A percentile compares a stretch with the other conserved stretches of the same genome.
phyloP scores from a whole-genome alignment of 2,113 vertebrate genomes.

The Vimba vimba region DNA sequence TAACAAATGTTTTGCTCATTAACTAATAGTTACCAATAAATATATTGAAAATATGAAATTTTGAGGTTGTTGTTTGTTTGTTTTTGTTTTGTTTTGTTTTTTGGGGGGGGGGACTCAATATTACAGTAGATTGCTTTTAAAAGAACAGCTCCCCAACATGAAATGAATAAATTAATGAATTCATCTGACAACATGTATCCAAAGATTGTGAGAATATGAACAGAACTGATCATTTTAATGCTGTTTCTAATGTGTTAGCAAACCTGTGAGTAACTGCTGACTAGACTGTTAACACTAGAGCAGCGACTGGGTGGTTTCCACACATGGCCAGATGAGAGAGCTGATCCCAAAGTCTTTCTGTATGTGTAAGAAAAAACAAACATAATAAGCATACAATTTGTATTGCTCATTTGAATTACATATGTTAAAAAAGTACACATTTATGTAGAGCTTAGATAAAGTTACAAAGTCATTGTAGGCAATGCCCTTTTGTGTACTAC shows the following conservation, averaged over 20 bases:
- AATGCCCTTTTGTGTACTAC: not conserved
- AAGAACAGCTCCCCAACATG: not conserved
- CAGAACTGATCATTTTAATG: not conserved
- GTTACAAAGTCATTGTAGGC: not conserved
- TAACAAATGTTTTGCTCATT: too few relatives aligned
- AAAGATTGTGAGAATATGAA: not conserved
- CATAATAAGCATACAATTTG: not conserved
- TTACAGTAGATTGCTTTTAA: not conserved
- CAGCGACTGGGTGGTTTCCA: conserved; percentile 93
- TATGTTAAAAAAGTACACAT: too few relatives aligned
- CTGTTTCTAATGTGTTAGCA: not conserved
- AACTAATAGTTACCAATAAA: too few relatives aligned
- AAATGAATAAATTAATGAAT: not conserved
- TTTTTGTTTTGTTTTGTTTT: too few relatives aligned
- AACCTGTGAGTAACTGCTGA: conserved; percentile 87
- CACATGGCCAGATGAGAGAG: conserved; percentile 75
- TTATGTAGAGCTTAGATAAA: too few relatives aligned
- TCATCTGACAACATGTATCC: not conserved
- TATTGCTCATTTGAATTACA: too few relatives aligned
- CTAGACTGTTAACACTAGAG: conserved; percentile 93
- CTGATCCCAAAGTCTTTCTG: conserved; percentile 83
- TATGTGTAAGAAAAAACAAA: conserved; percentile 31
- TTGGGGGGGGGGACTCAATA: not conserved
- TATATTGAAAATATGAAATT: too few relatives aligned
- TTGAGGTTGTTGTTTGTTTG: too few relatives aligned